These are phyloP conservation scores for Semaprochilodus insignis DNA, from an alignment of 2,797 vertebrate genomes.

Conservation along the genomic window DNA sequence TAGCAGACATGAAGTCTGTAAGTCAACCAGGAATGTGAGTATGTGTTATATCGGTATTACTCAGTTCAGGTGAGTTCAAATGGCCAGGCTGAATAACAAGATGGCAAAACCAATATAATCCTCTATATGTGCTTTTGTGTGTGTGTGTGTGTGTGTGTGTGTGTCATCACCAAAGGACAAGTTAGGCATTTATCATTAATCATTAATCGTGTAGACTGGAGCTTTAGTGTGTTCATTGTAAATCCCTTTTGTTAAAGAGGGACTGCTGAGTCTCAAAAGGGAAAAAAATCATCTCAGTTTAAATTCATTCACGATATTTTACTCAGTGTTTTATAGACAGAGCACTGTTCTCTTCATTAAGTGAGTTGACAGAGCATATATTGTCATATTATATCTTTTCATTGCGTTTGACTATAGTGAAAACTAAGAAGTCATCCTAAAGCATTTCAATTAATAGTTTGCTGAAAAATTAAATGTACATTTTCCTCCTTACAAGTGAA, in stretches of 20 bases:
- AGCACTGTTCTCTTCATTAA: not conserved
- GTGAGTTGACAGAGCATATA: not conserved
- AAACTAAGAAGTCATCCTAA: too few species aligned
- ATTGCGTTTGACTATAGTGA: too few species aligned
- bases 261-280: not conserved
- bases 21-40: not conserved
- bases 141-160: slow-evolving; percentile 32
- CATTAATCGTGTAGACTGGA: not conserved
- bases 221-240: slow-evolving; percentile 16
- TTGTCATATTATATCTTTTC: not conserved
- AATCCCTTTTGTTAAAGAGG: slow-evolving; percentile 5
- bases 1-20: not conserved
- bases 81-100: not conserved
- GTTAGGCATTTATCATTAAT: slow-evolving; percentile 13
- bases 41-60: not conserved
- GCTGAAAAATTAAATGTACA: too few species aligned
- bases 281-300: not conserved
- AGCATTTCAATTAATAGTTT: too few species aligned
- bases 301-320: slow-evolving; percentile 1
- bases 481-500: too few species aligned
- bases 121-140: not conserved
- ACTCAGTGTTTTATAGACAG: not conserved
- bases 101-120: not conserved
- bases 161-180: slow-evolving; percentile 19
- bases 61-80: slow-evolving; percentile 9